phyloP scores from a whole-genome alignment of 2,797 vertebrate species.

The Sus cebifrons region DNA sequence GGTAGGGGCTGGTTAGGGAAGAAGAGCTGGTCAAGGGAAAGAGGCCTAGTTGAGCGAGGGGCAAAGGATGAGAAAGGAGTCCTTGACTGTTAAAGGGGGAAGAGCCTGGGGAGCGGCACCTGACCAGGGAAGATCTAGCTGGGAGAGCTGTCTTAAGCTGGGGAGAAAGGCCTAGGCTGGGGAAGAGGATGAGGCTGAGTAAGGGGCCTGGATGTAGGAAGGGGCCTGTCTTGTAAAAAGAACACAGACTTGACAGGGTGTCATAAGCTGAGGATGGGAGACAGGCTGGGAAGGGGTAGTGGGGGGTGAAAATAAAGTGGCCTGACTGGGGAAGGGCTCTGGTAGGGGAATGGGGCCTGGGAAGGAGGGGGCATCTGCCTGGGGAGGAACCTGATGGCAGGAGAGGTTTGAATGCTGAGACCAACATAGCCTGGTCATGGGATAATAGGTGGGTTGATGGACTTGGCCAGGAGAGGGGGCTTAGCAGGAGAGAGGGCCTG shows the following conservation, averaged over 20 bases:
- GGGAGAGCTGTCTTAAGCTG: neutral
- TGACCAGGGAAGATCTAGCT: neutral
- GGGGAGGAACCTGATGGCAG: neutral
- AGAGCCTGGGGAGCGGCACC: neutral
- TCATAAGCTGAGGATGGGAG: neutral
- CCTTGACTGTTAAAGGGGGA: neutral
- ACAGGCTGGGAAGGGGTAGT: neutral
- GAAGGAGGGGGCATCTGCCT: neutral
- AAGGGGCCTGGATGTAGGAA: neutral
- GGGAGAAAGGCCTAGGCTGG: neutral
- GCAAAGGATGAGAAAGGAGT: constrained; percentile 14
- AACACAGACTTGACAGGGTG: neutral
- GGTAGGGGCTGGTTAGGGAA: neutral
- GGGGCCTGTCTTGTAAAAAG: neutral
- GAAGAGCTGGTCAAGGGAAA: neutral
- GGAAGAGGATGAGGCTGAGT: neutral
- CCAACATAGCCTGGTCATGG: neutral
- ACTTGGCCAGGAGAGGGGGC: neutral
- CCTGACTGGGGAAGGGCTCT: neutral
- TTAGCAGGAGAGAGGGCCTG: neutral
- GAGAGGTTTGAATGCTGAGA: neutral
- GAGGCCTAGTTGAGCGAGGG: neutral
- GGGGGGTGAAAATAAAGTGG: neutral
- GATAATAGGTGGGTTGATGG: neutral
- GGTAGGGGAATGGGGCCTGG: neutral